phyloP scores from a whole-genome alignment of 2,888 invertebrate species.

The Drosophila neonasuta region DNA sequence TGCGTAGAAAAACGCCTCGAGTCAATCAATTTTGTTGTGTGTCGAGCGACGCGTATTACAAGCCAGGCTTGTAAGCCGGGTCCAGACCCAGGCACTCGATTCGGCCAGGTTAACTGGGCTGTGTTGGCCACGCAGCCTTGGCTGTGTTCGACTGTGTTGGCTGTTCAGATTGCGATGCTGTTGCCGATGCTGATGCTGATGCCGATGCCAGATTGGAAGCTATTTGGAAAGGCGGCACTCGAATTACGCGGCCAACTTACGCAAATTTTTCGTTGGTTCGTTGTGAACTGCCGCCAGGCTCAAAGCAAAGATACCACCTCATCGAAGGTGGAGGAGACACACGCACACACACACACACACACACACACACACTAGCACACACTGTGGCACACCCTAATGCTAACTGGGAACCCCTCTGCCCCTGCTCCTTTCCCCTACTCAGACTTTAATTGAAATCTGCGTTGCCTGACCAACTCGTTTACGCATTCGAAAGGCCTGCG shows the following conservation, averaged over 20 bases:
- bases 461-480: slow-evolving; percentile 63
- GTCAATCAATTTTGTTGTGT: slow-evolving; percentile 69
- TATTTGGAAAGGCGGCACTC: slow-evolving; percentile 66
- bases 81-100: not conserved
- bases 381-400: slow-evolving; percentile 67
- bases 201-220: slow-evolving; percentile 63
- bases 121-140: slow-evolving; percentile 58
- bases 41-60: slow-evolving; percentile 49
- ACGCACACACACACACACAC: slow-evolving; percentile 18
- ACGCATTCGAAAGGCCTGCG: slow-evolving; percentile 72
- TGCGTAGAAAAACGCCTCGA: slow-evolving; percentile 72
- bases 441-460: slow-evolving; percentile 69
- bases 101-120: slow-evolving; percentile 15
- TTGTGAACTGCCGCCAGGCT: slow-evolving; percentile 53
- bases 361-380: slow-evolving; percentile 11
- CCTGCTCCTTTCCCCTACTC: not conserved
- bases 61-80: slow-evolving; percentile 25
- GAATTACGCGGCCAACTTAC: slow-evolving; percentile 66
- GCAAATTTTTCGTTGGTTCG: slow-evolving; percentile 51
- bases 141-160: slow-evolving; percentile 10
- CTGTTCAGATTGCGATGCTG: slow-evolving; percentile 28
- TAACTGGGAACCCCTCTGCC: slow-evolving; percentile 32
- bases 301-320: slow-evolving; percentile 29
- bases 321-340: slow-evolving; percentile 41
- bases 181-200: slow-evolving; percentile 43